Percentiles rank a stretch among this genome's conserved stretches.
These are phyloP conservation scores for Hylomyscus alleni DNA, from an alignment of 2,797 vertebrate species.

Conservation along the genomic window DNA sequence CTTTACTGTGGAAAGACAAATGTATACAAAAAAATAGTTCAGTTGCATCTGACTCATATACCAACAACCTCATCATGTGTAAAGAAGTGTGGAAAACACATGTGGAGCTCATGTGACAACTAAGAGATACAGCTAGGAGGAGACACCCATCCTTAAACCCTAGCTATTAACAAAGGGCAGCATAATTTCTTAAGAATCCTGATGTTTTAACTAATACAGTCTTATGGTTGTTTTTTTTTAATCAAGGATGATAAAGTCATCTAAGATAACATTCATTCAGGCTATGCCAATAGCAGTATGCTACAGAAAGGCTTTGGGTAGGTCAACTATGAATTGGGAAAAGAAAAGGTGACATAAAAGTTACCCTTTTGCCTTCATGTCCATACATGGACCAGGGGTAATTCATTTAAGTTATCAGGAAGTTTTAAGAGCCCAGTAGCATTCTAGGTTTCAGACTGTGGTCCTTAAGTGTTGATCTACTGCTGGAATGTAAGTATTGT, in stretches of 20 bases:
- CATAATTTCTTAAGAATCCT: conserved; percentile 2
- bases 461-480: background rate
- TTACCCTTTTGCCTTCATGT: background rate
- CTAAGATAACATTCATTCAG: background rate
- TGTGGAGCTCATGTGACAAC: background rate
- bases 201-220: background rate
- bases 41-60: conserved; percentile 32
- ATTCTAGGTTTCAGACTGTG: background rate
- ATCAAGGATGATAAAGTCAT: background rate
- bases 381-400: too few relatives aligned
- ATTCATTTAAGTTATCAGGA: background rate
- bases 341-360: background rate
- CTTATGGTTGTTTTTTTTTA: background rate
- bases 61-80: background rate
- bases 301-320: background rate
- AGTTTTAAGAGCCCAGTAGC: background rate
- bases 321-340: background rate
- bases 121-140: conserved; percentile 6
- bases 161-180: background rate
- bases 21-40: background rate
- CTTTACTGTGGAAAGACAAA: background rate
- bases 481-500: background rate
- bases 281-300: background rate
- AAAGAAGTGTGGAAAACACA: background rate
- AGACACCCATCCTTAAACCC: background rate